These are phyloP conservation scores for Labeo calbasu DNA, from an alignment of 2,797 vertebrate species.

Conservation along the genomic window DNA sequence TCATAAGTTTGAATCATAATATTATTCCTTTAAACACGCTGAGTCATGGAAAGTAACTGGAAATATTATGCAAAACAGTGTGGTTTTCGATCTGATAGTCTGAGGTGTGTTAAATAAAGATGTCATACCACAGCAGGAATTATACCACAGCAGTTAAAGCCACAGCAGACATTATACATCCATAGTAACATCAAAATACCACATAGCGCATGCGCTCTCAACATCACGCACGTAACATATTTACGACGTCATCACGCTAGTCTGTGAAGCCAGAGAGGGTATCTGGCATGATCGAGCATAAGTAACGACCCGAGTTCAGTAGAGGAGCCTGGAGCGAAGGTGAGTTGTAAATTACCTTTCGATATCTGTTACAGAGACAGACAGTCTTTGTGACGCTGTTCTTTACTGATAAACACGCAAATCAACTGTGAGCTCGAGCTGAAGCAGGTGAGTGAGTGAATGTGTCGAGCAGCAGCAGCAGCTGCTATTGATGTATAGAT, in stretches of 20 bases:
- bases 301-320: background rate
- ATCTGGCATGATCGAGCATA: constrained; percentile 5
- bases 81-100: too few relatives aligned
- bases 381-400: background rate
- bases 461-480: background rate
- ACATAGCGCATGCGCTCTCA: background rate
- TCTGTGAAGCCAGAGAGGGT: background rate
- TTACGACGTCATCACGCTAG: background rate
- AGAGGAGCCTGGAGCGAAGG: background rate
- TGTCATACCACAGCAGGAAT: too few relatives aligned
- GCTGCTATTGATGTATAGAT: background rate
- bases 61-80: too few relatives aligned
- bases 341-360: background rate
- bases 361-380: too few relatives aligned
- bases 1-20: too few relatives aligned
- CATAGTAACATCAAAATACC: too few relatives aligned
- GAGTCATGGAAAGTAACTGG: too few relatives aligned
- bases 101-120: too few relatives aligned
- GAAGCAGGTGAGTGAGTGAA: constrained; percentile 10
- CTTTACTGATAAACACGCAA: background rate
- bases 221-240: background rate
- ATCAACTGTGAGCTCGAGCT: background rate
- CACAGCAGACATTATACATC: too few relatives aligned
- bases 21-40: too few relatives aligned
- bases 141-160: too few relatives aligned